Conservation (phyloP, 2,888 invertebrate genomes). For the Cryptocephalus moraei region DNA sequence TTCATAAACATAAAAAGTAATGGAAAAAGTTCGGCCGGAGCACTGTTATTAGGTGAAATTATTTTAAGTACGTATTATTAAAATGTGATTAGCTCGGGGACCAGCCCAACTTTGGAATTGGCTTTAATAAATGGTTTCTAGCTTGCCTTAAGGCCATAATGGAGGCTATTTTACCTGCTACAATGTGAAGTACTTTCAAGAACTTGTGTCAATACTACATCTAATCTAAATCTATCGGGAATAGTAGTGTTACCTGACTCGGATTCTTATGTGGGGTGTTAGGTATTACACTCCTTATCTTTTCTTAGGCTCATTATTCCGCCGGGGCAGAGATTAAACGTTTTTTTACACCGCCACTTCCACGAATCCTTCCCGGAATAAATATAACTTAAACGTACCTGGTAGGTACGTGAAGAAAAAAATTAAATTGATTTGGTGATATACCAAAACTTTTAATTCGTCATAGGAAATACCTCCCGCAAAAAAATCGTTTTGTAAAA, state of each 20-base stretch:
- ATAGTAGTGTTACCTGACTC: not conserved
- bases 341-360: no score
- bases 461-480: no score
- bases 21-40: conserved; percentile 10
- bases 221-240: not conserved
- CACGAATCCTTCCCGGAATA: no score
- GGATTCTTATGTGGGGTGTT: no score
- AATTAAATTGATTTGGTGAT: no score
- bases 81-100: conserved; percentile 24
- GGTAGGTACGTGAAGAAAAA: no score
- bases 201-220: not conserved
- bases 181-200: not conserved
- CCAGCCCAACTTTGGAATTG: conserved; percentile 17
- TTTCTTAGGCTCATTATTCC: no score
- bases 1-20: not conserved
- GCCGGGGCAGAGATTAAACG: no score
- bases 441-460: no score
- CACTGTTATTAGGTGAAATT: conserved; percentile 25
- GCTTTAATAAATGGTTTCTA: conserved; percentile 26
- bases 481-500: no score
- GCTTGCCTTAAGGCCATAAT: conserved; percentile 20
- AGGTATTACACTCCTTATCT: no score
- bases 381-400: no score
- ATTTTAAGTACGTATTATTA: conserved; percentile 27
- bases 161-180: conserved; percentile 16